These are phyloP conservation scores for Teinopalpus imperialis DNA, from an alignment of 2,888 invertebrate species.

Conservation along the genomic window DNA sequence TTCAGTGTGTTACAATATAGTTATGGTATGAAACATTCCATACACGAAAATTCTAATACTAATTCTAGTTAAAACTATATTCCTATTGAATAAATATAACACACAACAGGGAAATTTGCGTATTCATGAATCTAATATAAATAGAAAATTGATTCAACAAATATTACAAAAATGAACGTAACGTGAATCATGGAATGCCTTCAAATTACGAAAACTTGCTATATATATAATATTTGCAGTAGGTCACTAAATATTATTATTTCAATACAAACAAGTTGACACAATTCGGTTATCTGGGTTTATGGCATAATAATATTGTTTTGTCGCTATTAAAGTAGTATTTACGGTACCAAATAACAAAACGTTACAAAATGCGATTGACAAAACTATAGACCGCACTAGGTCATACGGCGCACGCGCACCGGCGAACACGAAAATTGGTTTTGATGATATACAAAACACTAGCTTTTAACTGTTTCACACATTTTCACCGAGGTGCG, in stretches of 20 bases:
- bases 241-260: neutral
- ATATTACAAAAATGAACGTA: no score
- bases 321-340: neutral
- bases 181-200: conserved; percentile 9
- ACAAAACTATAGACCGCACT: no score
- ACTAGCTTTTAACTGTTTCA: no score
- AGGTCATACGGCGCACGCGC: no score
- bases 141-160: no score
- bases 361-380: no score
- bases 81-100: conserved; percentile 1
- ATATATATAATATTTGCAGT: neutral
- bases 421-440: no score
- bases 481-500: no score
- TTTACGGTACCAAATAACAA: neutral
- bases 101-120: neutral
- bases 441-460: no score
- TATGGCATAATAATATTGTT: neutral
- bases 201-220: conserved; percentile 4
- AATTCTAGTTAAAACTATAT: conserved; percentile 6
- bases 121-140: no score
- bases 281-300: no score
- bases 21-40: conserved; percentile 49
- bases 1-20: conserved; percentile 49
- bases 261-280: neutral
- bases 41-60: conserved; percentile 30